These are phyloP conservation scores for Athetis lepigone DNA, from an alignment of 2,888 invertebrate genomes.

Conservation along the genomic window DNA sequence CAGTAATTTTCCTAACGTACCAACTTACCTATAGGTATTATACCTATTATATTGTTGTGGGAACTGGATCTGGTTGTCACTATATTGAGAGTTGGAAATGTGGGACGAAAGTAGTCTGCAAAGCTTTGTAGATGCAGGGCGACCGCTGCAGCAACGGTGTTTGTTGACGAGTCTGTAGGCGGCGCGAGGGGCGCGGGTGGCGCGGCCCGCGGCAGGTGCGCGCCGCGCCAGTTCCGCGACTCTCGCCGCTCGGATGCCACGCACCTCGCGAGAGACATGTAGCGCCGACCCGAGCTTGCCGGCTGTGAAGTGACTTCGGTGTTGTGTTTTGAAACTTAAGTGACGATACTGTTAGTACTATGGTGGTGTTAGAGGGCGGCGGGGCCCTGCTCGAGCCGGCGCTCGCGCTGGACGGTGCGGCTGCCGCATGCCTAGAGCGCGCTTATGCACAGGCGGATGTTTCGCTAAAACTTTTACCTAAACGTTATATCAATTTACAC, in stretches of 20 bases:
- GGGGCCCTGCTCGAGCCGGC: slow-evolving; percentile 90
- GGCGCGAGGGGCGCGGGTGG: slow-evolving; percentile 77
- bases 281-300: slow-evolving; percentile 76
- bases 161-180: slow-evolving; percentile 85
- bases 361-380: slow-evolving; percentile 89
- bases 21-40: background rate
- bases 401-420: slow-evolving; percentile 93
- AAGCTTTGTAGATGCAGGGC: slow-evolving; percentile 82
- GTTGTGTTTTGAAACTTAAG: slow-evolving; percentile 74
- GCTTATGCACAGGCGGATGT: slow-evolving; percentile 95
- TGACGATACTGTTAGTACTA: slow-evolving; percentile 74
- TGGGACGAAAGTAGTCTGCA: slow-evolving; percentile 81
- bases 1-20: background rate
- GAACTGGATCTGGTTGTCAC: slow-evolving; percentile 59
- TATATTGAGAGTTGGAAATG: slow-evolving; percentile 75
- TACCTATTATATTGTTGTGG: slow-evolving; percentile 12
- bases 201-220: slow-evolving; percentile 79
- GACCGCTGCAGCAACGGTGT: slow-evolving; percentile 87
- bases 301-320: slow-evolving; percentile 78
- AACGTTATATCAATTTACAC: slow-evolving; percentile 97
- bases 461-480: slow-evolving; percentile 97
- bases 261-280: slow-evolving; percentile 82
- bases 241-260: slow-evolving; percentile 81
- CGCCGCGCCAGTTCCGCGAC: slow-evolving; percentile 87
- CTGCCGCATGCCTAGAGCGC: slow-evolving; percentile 93